phyloP scores from a whole-genome alignment of 2,888 invertebrate genomes.

The Drosophila aldrichi region DNA sequence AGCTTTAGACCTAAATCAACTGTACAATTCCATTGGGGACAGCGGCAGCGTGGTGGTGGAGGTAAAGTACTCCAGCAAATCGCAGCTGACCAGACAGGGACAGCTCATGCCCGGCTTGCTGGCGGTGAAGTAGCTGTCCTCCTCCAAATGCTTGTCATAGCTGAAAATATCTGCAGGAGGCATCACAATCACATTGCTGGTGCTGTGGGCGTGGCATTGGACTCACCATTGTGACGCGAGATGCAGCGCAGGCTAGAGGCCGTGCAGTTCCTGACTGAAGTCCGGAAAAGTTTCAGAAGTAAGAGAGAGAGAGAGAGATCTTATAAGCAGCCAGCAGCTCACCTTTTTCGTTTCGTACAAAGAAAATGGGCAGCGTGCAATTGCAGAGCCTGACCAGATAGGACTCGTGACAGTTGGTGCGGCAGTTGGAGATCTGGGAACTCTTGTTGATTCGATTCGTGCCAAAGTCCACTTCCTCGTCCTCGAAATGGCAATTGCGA shows the following conservation, averaged over 20 bases:
- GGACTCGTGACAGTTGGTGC: slow-evolving; percentile 81
- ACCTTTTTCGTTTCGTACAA: slow-evolving; percentile 68
- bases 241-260: slow-evolving; percentile 79
- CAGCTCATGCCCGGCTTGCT: slow-evolving; percentile 82
- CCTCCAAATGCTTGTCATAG: slow-evolving; percentile 79
- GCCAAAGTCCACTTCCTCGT: slow-evolving; percentile 56
- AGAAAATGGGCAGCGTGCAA: slow-evolving; percentile 81
- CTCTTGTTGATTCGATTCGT: slow-evolving; percentile 44
- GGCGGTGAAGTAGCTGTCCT: slow-evolving; percentile 75
- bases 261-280: slow-evolving; percentile 59
- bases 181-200: background rate
- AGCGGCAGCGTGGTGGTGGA: slow-evolving; percentile 70
- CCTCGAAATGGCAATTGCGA: slow-evolving; percentile 79
- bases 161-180: slow-evolving; percentile 73
- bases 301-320: background rate
- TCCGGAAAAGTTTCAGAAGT: background rate
- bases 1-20: background rate
- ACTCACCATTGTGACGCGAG: slow-evolving; percentile 75
- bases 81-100: slow-evolving; percentile 81
- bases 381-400: slow-evolving; percentile 80
- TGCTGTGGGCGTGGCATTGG: background rate
- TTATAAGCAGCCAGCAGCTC: background rate
- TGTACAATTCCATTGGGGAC: slow-evolving; percentile 38
- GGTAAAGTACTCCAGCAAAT: slow-evolving; percentile 77
- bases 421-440: slow-evolving; percentile 78